phyloP scores from a whole-genome alignment of 2,113 vertebrate species.

The Callopanchax toddi region DNA sequence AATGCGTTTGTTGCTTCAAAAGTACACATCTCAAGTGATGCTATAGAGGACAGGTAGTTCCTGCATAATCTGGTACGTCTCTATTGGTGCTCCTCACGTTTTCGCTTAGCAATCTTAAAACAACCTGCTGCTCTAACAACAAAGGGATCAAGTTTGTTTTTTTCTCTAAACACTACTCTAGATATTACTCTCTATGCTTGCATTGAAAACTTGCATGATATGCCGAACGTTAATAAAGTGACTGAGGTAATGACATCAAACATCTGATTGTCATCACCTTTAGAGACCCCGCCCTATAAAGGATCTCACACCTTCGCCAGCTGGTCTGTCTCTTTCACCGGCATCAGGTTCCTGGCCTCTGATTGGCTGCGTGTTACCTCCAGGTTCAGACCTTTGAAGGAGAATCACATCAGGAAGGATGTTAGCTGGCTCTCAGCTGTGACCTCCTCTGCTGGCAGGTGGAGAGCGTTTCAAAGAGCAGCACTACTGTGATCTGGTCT shows the following conservation, averaged over 20 bases:
- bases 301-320: slow-evolving; percentile 58
- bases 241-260: slow-evolving; percentile 90
- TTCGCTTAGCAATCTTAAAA: slow-evolving; percentile 61
- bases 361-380: slow-evolving; percentile 55
- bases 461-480: slow-evolving; percentile 52
- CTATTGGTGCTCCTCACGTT: slow-evolving; percentile 52
- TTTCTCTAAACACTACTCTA: slow-evolving; percentile 55
- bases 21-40: slow-evolving; percentile 83
- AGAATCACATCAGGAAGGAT: slow-evolving; percentile 47
- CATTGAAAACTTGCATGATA: slow-evolving; percentile 88
- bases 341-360: slow-evolving; percentile 45
- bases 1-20: slow-evolving; percentile 86
- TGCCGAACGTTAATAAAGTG: slow-evolving; percentile 84
- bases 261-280: slow-evolving; percentile 89
- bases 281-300: slow-evolving; percentile 52
- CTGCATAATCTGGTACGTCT: slow-evolving; percentile 75
- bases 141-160: slow-evolving; percentile 36
- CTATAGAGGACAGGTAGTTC: slow-evolving; percentile 72
- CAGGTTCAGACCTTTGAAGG: slow-evolving; percentile 45
- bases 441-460: slow-evolving; percentile 55
- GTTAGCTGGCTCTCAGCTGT: slow-evolving; percentile 34
- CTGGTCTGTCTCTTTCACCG: slow-evolving; percentile 61
- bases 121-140: slow-evolving; percentile 45
- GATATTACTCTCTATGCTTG: slow-evolving; percentile 79
- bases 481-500: slow-evolving; percentile 56